These are phyloP conservation scores for Ceraclea dissimilis DNA, from an alignment of 2,888 invertebrate species.

Conservation along the genomic window DNA sequence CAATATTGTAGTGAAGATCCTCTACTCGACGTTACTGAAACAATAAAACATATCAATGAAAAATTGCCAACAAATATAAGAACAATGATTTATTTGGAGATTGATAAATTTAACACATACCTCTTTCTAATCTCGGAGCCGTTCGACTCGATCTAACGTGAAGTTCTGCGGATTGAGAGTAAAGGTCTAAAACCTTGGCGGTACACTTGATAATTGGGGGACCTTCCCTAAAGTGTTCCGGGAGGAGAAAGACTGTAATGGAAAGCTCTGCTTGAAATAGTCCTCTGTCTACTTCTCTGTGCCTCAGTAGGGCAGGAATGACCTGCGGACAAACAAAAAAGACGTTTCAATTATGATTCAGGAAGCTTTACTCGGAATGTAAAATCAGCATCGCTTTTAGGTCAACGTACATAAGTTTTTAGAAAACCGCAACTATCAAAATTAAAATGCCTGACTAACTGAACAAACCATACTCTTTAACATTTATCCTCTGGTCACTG, in stretches of 20 bases:
- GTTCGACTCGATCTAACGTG: constrained; percentile 56
- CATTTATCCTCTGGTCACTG: too few relatives aligned
- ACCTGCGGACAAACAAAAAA: constrained; percentile 32
- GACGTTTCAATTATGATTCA: neutral
- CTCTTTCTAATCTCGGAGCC: constrained; percentile 65
- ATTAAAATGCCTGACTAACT: neutral
- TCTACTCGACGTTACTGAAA: too few relatives aligned
- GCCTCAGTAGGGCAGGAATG: constrained; percentile 40
- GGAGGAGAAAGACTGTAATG: constrained; percentile 52
- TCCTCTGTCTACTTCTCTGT: constrained; percentile 42
- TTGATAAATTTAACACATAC: constrained; percentile 33
- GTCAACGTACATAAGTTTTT: neutral
- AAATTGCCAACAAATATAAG: too few relatives aligned
- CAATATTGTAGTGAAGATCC: too few relatives aligned
- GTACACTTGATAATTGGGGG: constrained; percentile 59
- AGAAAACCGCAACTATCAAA: neutral
- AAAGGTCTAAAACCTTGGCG: constrained; percentile 55
- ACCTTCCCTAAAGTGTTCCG: constrained; percentile 56
- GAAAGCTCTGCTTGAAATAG: constrained; percentile 53
- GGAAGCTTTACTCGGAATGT: neutral
- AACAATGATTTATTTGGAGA: too few relatives aligned
- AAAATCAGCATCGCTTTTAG: neutral
- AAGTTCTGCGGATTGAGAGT: constrained; percentile 50
- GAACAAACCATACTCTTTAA: too few relatives aligned
- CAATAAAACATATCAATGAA: too few relatives aligned